Evolutionary conservation across 2,888 invertebrate species (phyloP), one percentile per base, ranked within the genome.

Genomic region (Orthosia incerta): DNA sequence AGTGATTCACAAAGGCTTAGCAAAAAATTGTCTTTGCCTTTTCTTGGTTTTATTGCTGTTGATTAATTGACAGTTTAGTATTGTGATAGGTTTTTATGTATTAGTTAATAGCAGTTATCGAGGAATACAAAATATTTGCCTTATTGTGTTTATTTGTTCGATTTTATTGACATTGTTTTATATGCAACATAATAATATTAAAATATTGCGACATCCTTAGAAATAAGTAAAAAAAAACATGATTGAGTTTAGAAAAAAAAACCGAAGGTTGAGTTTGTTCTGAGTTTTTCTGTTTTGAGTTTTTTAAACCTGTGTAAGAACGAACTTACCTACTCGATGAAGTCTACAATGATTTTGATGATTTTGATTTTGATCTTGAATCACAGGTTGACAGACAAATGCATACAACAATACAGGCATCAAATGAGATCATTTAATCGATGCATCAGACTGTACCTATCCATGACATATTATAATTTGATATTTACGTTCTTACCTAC

Each of bases 1-100:
- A 48, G 60, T 83, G 80, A 82, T 61, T 82, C 82, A 82, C 61
- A 18, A 2, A 59, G 9, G 12, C 39, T 66, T 4, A 31, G 46
- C 20, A 80, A 67, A 68, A 79, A 67, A 62, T 2, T 79, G 46
- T 48, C 68, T 56, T 53, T 69, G 39, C 45, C 12, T 64, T 20
- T 65, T 56, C 13, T 53, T 67, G 48, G 65, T 64, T 77, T 73
- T 67, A 77, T 64, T 67, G 39, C 0, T 56, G 15, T 59, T 76
- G 53, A 80, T 76, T 65, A 57, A 68, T 80, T 64, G 48, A 31
- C 11, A 26, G 18, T 50, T 46, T 77, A 18, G 46, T 59, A 16
- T 26, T 7, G 48, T 31, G 31, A 39, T 23, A 48, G 20, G 55
- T 16, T 26, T 53, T 4, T 26, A 18, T 20, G 1, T 50, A 46